Evolutionary conservation across 2,113 vertebrate species (phyloP).

Genomic region (Rhegmatorhina hoffmannsi): DNA sequence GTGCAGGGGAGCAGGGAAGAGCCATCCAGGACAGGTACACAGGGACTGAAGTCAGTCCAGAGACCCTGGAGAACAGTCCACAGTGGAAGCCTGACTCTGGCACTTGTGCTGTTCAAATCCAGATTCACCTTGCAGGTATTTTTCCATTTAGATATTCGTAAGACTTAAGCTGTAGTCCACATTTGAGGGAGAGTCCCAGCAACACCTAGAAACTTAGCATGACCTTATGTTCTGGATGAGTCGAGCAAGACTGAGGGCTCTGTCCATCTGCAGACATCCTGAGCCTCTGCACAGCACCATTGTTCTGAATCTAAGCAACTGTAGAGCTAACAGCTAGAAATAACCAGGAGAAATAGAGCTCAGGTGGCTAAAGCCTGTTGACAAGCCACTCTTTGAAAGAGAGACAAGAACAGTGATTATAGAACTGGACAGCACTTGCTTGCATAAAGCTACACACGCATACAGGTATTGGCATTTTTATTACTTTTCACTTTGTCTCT

Average conservation of each 20-base stretch:
- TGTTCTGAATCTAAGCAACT: neutral
- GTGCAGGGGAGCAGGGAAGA: neutral
- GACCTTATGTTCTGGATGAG: neutral
- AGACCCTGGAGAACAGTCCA: neutral
- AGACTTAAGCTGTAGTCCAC: neutral
- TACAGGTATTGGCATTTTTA: neutral
- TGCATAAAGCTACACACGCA: neutral
- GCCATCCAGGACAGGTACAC: neutral
- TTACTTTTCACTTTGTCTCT: neutral
- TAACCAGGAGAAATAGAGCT: neutral
- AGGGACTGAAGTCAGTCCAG: neutral
- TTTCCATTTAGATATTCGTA: neutral
- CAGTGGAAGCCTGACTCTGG: neutral
- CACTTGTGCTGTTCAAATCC: neutral
- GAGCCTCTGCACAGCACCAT: accelerated
- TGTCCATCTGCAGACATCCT: neutral
- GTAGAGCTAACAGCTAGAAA: neutral
- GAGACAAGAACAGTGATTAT: neutral
- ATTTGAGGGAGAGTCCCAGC: neutral
- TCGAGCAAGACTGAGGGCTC: neutral
- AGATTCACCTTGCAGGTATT: neutral
- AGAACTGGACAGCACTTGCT: neutral
- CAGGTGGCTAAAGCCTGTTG: neutral
- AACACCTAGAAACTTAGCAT: neutral
- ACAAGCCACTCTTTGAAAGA: neutral